A percentile compares a stretch with the other conserved stretches of the same genome.
These are phyloP conservation scores for Agriopis leucophaearia DNA, from an alignment of 2,888 invertebrate genomes.

Conservation along the genomic window DNA sequence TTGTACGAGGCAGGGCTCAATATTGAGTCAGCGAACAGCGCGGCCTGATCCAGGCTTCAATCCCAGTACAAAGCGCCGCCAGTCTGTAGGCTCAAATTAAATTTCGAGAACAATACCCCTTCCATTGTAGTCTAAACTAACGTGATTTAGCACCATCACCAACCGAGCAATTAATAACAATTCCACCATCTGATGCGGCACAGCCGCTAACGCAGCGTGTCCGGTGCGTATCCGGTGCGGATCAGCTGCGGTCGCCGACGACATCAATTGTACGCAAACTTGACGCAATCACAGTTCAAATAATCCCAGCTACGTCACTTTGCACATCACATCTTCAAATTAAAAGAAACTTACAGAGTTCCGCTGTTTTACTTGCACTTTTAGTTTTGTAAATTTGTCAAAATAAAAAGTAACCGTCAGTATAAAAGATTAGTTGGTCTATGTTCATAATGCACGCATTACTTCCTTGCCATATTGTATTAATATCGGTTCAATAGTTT, in stretches of 20 bases:
- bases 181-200: slow-evolving; percentile 2
- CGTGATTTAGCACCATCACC: slow-evolving; percentile 23
- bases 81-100: slow-evolving; percentile 11
- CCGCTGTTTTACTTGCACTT: no score
- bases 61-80: slow-evolving; percentile 7
- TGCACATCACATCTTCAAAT: no score
- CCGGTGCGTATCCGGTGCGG: slow-evolving; percentile 16
- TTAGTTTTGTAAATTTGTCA: no score
- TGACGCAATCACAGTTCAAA: slow-evolving; percentile 5
- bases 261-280: background rate
- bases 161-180: slow-evolving; percentile 24
- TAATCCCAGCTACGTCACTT: background rate
- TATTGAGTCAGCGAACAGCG: slow-evolving; percentile 1
- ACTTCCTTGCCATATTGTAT: no score
- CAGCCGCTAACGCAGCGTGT: slow-evolving; percentile 23
- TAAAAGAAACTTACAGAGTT: no score
- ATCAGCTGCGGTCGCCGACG: slow-evolving; percentile 5
- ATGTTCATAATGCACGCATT: no score
- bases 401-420: no score
- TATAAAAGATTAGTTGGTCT: no score
- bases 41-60: background rate
- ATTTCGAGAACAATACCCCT: slow-evolving; percentile 17
- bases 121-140: slow-evolving; percentile 18
- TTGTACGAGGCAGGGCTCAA: background rate
- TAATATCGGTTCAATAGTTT: no score